Percentiles rank a stretch among this genome's conserved stretches.
These are phyloP conservation scores for Scaptomyza pallida DNA, from an alignment of 1,140 invertebrate genomes.

Conservation along the genomic window DNA sequence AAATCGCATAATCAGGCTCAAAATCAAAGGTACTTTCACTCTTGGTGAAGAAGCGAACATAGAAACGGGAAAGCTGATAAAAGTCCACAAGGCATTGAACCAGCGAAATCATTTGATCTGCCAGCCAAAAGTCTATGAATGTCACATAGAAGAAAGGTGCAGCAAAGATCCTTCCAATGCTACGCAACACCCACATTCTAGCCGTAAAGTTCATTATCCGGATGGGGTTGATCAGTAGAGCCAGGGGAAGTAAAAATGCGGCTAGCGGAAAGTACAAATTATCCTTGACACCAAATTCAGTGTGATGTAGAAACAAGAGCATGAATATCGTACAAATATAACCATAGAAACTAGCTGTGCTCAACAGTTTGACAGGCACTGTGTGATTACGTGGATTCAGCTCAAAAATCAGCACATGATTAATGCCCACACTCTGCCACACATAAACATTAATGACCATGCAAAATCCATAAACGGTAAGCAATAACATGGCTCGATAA, in stretches of 20 bases:
- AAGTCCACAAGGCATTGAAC: constrained; percentile 90
- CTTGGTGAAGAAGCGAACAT: constrained; percentile 33
- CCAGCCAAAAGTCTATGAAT: constrained; percentile 97
- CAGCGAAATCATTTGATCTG: constrained; percentile 94
- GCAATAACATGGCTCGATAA: constrained; percentile 87
- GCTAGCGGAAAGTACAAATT: constrained; percentile 86
- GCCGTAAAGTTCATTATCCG: constrained; percentile 86
- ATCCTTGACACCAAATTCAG: constrained; percentile 84
- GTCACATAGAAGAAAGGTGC: constrained; percentile 93
- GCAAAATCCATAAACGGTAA: constrained; percentile 87
- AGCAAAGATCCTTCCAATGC: constrained; percentile 87
- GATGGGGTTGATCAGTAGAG: constrained; percentile 88
- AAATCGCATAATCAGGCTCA: constrained; percentile 54
- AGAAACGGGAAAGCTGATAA: constrained; percentile 84
- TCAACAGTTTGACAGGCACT: constrained; percentile 87
- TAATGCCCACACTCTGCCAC: constrained; percentile 90
- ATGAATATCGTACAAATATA: constrained; percentile 87
- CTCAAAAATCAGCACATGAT: constrained; percentile 92
- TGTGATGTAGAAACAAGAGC: constrained; percentile 84
- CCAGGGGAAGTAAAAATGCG: constrained; percentile 85
- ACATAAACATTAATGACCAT: constrained; percentile 89
- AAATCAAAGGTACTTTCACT: constrained; percentile 31
- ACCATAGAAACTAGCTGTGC: constrained; percentile 87
- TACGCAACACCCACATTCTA: constrained; percentile 74
- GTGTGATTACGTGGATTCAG: constrained; percentile 89